Percentiles rank a stretch among this genome's conserved stretches.
Evolutionary conservation across 2,113 vertebrate species (phyloP).

Genomic region (Saimiri boliviensis): DNA sequence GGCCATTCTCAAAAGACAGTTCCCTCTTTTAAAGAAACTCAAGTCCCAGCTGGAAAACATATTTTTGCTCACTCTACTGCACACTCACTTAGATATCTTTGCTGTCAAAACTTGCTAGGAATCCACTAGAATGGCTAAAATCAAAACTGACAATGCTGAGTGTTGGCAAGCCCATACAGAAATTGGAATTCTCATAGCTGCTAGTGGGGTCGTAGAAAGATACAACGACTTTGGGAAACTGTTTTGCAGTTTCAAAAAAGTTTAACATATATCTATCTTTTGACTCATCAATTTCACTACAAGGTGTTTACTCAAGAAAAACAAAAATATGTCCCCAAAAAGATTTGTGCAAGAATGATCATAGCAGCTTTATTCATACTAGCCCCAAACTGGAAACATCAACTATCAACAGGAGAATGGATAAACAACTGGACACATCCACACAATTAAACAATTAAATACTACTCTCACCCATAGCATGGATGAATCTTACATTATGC

Average conservation of each 20-base stretch:
- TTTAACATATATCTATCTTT: background rate
- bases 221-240: slow-evolving; percentile 11
- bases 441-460: slow-evolving; percentile 23
- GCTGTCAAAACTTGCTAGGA: slow-evolving; percentile 2
- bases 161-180: background rate
- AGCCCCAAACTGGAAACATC: background rate
- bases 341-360: slow-evolving; percentile 36
- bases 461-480: background rate
- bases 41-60: background rate
- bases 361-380: background rate
- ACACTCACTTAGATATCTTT: slow-evolving; percentile 28
- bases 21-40: slow-evolving; percentile 41
- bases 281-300: background rate
- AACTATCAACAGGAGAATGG: background rate
- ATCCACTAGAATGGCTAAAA: background rate
- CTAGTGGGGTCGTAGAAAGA: background rate
- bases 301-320: slow-evolving; percentile 37
- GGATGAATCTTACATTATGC: slow-evolving; percentile 2
- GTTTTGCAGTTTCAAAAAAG: background rate
- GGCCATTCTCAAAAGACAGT: slow-evolving; percentile 5
- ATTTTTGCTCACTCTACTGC: background rate
- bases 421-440: background rate
- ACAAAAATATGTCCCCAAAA: background rate
- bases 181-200: background rate
- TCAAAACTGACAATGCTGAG: background rate